Evolutionary conservation across 2,888 invertebrate genomes (phyloP).

Genomic region (Cephus rjabovi): DNA sequence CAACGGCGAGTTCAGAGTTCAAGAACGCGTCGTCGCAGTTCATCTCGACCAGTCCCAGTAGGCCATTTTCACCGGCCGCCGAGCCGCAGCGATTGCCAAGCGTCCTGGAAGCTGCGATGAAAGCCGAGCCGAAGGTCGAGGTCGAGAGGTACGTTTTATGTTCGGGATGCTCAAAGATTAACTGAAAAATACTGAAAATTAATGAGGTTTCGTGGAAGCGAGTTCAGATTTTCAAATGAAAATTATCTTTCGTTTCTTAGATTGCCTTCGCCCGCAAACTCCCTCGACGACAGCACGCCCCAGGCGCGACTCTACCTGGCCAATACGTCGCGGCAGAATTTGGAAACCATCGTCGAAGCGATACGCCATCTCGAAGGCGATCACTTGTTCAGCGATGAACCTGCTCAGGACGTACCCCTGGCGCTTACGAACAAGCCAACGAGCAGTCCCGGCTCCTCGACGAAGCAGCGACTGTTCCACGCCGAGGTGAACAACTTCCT

Average conservation of each 20-base stretch:
- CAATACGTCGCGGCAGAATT: slow-evolving; percentile 89
- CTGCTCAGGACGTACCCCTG: slow-evolving; percentile 63
- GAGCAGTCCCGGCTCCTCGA: slow-evolving; percentile 44
- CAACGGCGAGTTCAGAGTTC: slow-evolving; percentile 41
- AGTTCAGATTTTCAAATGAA: background rate
- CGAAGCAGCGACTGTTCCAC: slow-evolving; percentile 66
- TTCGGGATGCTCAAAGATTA: background rate
- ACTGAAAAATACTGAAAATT: background rate
- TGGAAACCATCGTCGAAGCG: slow-evolving; percentile 98
- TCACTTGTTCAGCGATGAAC: slow-evolving; percentile 87
- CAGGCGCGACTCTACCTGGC: slow-evolving; percentile 71
- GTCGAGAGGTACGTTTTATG: slow-evolving; percentile 65
- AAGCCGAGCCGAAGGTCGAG: slow-evolving; percentile 88
- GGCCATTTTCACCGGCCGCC: slow-evolving; percentile 60
- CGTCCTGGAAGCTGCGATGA: slow-evolving; percentile 87
- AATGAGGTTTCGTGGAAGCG: background rate
- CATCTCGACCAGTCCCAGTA: slow-evolving; percentile 52
- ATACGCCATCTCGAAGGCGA: slow-evolving; percentile 98
- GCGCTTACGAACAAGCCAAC: slow-evolving; percentile 61
- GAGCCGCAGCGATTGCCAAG: slow-evolving; percentile 72
- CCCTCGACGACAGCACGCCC: slow-evolving; percentile 67
- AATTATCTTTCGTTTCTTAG: slow-evolving; percentile 60
- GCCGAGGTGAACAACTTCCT: slow-evolving; percentile 74
- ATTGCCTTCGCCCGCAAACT: slow-evolving; percentile 71
- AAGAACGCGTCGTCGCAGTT: slow-evolving; percentile 48